Evolutionary conservation across 2,113 vertebrate genomes (phyloP), one percentile per base, ranked within the genome.

Genomic region (Zosterops lateralis): DNA sequence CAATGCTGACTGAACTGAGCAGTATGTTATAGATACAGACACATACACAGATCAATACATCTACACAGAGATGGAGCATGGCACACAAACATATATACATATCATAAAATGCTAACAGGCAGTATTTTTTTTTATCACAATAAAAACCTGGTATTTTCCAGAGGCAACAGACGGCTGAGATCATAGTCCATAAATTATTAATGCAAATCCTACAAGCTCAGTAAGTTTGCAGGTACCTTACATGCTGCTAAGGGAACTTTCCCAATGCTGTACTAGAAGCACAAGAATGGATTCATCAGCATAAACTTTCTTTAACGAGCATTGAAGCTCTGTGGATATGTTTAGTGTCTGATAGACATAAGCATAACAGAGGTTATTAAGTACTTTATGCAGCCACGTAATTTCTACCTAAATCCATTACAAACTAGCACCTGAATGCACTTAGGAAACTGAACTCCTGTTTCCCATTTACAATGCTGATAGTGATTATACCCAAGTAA

Each of bases 21-120:
- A 81, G 28, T 26, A 9, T 45, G 67, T 25, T 45, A 14, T 31
- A 36, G 6, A 28, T 3, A 53, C 2, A 66, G 15, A 60, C 20
- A 34, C 15, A 58, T 14, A 12, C 44, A 58, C 4, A 40, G 50
- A 32, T 22, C 2, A 1, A 28, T 8, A 28, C 10, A 38, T 16
- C 31, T 1, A 34, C 8, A 54, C 25, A 86, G 5, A 48, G 13
- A 70, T 12, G 40, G 24, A 54, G 4, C 53, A 34, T 10, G 20
- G 61, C 38, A 53, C 28, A 56, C 17, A 12, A 0, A 3, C 15
- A 19, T 14, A 51, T 1, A 29, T 2, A 54, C 5, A 12, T 2
- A 32, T 3, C 21, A 51, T 32, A n/a, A 34, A 83, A 76, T 17
- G n/a, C 38, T 28, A 75, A 10, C 20, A 64, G 11, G n/a, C 28